These are phyloP conservation scores for Neria commutata DNA, from an alignment of 2,888 invertebrate genomes.

Conservation along the genomic window DNA sequence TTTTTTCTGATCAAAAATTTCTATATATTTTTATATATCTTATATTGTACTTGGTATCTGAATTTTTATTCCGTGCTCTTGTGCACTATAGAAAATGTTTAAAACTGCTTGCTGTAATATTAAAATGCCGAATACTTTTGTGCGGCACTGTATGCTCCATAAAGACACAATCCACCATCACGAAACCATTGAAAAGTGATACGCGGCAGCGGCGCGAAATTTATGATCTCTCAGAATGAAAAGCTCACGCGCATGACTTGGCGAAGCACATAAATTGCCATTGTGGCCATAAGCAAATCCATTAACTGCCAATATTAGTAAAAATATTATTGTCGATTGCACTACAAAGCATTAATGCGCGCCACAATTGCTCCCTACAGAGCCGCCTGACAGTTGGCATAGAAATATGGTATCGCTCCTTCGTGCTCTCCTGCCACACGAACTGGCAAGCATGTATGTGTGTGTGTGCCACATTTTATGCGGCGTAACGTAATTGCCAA, in stretches of 20 bases:
- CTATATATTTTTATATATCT: too few relatives aligned
- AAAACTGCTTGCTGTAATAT: too few relatives aligned
- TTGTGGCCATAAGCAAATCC: not conserved
- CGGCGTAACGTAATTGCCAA: constrained; percentile 44
- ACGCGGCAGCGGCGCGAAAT: not conserved
- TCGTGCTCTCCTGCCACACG: not conserved
- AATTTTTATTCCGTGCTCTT: too few relatives aligned
- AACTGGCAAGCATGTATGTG: not conserved
- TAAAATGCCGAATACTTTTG: too few relatives aligned
- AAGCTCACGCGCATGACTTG: too few relatives aligned
- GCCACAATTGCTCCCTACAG: constrained; percentile 32
- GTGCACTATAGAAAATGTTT: too few relatives aligned
- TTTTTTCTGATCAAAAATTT: too few relatives aligned
- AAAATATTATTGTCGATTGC: constrained; percentile 35
- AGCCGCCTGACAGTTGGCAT: constrained; percentile 29
- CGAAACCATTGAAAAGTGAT: not conserved
- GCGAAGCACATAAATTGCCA: too few relatives aligned
- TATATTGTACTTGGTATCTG: too few relatives aligned
- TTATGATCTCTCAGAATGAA: not conserved
- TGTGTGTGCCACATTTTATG: not conserved
- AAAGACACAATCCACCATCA: not conserved
- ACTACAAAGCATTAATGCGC: constrained; percentile 27
- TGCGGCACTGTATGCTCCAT: not conserved
- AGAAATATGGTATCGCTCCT: constrained; percentile 33
- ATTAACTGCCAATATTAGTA: constrained; percentile 21